Evolutionary conservation across 2,113 vertebrate species (phyloP), one percentile per base, ranked within the genome.

Genomic region (Bombycilla garrulus): DNA sequence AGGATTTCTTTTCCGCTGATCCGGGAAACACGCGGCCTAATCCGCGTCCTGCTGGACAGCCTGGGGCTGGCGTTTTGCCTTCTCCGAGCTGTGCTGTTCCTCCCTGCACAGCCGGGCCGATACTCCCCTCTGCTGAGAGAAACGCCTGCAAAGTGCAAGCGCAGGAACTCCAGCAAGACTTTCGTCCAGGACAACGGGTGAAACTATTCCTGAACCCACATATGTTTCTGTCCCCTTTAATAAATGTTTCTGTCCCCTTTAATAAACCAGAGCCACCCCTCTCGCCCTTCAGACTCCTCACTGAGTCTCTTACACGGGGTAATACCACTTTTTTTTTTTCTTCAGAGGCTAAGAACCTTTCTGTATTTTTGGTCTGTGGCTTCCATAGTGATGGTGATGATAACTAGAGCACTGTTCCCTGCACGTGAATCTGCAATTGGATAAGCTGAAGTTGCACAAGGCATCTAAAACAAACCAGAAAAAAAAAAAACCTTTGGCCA

Each of bases 1-100:
- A 92, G 82, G 86, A 96, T 96, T 95, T 94, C 11, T 76, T 38
- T 86, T 40, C 82, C 47, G 71, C 79, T 88, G 70, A 93, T 72
- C 6, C 11, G 10, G 71, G 58, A 62, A 35, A 42, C 11, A 8
- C 3, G 1, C 20, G 28, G 57, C 58, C 35, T 95, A 80, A 80
- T 44, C 93, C 0, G 6, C 33, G 69, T 86, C 58, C 90, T 64
- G 66, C 62, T n/a, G 66, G 82, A 64, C 77, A 72, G 86, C 67
- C 74, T 44, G 50, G 62, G 82, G 36, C 10, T 2, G 42, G 24
- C 0, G 2, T 9, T 86, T 12, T 22, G 50, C 29, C 18, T 38
- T 56, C 70, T 51, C 35, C 7, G 26, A 42, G 33, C 18, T 58
- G 26, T 0, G 1, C 33, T 24, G 33, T 10, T 66, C 31, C 42